phyloP scores from a whole-genome alignment of 2,797 vertebrate species.

The Sebastiscus albofasciatus region DNA sequence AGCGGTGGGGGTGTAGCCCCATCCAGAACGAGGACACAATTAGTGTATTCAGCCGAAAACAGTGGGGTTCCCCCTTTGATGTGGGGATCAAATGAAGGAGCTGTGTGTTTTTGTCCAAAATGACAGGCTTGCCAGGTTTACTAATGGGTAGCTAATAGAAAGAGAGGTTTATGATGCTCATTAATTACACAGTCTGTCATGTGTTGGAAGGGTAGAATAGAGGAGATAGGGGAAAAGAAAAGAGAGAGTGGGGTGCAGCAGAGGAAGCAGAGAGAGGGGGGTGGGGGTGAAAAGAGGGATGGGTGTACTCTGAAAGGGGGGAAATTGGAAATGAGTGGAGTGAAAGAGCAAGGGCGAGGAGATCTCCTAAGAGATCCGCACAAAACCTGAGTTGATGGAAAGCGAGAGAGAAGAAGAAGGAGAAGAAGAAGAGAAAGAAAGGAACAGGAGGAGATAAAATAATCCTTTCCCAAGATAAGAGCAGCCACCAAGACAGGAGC shows the following conservation, averaged over 20 bases:
- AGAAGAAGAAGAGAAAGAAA: slow-evolving; percentile 56
- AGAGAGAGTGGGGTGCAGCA: slow-evolving; percentile 58
- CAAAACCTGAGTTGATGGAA: slow-evolving; percentile 58
- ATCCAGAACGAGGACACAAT: slow-evolving; percentile 93
- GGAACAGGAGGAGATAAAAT: slow-evolving; percentile 85
- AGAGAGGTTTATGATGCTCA: slow-evolving; percentile 97
- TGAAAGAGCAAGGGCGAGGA: slow-evolving; percentile 54
- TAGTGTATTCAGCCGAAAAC: slow-evolving; percentile 95
- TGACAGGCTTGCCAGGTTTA: slow-evolving; percentile 95
- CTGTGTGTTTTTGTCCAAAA: slow-evolving; percentile 97
- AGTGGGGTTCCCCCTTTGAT: slow-evolving; percentile 97
- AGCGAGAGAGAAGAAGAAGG: slow-evolving; percentile 43
- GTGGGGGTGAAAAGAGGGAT: slow-evolving; percentile 51
- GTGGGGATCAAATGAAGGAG: slow-evolving; percentile 95
- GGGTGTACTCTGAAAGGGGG: slow-evolving; percentile 43
- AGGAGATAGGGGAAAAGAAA: slow-evolving; percentile 56
- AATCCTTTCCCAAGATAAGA: slow-evolving; percentile 94
- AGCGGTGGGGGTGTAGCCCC: slow-evolving; percentile 86
- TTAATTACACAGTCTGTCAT: slow-evolving; percentile 96
- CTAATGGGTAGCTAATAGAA: slow-evolving; percentile 98
- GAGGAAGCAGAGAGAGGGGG: slow-evolving; percentile 54
- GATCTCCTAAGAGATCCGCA: slow-evolving; percentile 60
- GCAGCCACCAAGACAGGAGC: slow-evolving; percentile 92
- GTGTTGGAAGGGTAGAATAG: slow-evolving; percentile 85
- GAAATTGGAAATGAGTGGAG: slow-evolving; percentile 62